A percentile compares a stretch with the other conserved stretches of the same genome.
Evolutionary conservation across 2,113 vertebrate genomes (phyloP).

Genomic region (Tupaia chinensis): DNA sequence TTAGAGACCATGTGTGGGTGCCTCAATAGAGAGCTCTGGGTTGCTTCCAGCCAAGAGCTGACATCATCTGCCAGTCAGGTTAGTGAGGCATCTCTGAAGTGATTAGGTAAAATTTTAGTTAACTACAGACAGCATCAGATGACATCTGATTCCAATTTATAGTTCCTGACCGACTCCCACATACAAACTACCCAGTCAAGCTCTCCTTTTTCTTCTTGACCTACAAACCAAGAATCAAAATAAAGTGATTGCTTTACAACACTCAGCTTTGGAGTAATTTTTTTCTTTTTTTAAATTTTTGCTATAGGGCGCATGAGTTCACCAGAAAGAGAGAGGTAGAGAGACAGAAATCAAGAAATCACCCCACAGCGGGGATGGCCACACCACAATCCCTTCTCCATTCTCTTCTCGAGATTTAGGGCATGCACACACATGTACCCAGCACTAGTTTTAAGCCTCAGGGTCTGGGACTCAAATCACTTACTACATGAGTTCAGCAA

Average conservation of each 20-base stretch:
- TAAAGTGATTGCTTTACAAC: neutral
- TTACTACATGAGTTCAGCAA: too few relatives aligned
- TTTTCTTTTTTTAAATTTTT: neutral
- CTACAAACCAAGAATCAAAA: neutral
- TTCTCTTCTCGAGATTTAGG: too few relatives aligned
- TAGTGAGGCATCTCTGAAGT: neutral
- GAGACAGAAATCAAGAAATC: too few relatives aligned
- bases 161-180: neutral
- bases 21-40: neutral
- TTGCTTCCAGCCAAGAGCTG: neutral
- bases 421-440: too few relatives aligned
- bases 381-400: too few relatives aligned
- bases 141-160: neutral
- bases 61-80: neutral
- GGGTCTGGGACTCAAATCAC: too few relatives aligned
- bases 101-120: neutral
- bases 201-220: neutral
- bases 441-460: too few relatives aligned
- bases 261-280: neutral
- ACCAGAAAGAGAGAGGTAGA: too few relatives aligned
- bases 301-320: too few relatives aligned
- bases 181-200: neutral
- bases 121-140: neutral
- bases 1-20: neutral
- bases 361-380: too few relatives aligned